These are phyloP conservation scores for Diadema setosum DNA, from an alignment of 35 echinoderm and acorn worm genomes.

Conservation along the genomic window DNA sequence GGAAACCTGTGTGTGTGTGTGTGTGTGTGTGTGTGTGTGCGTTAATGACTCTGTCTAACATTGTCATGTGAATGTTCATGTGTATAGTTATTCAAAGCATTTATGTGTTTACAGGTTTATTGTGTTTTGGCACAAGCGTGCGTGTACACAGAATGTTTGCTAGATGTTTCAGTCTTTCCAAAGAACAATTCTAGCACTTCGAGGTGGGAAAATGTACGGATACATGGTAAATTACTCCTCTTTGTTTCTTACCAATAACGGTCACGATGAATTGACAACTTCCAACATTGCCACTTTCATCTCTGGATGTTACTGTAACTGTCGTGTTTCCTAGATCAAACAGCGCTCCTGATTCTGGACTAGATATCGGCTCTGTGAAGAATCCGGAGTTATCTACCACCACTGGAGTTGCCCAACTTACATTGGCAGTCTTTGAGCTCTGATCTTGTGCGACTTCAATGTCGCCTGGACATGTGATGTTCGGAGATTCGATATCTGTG, in stretches of 20 bases:
- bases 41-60: too few relatives aligned
- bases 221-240: neutral
- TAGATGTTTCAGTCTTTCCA: neutral
- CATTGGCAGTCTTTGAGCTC: neutral
- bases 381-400: neutral
- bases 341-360: neutral
- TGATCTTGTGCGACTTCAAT: neutral
- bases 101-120: too few relatives aligned
- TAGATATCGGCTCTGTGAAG: neutral
- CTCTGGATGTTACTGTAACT: neutral
- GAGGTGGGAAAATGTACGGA: neutral
- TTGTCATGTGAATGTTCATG: too few relatives aligned
- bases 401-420: neutral
- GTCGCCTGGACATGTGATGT: neutral
- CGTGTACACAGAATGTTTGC: neutral
- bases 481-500: neutral
- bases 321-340: neutral
- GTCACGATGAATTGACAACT: neutral
- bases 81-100: too few relatives aligned
- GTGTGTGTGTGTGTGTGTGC: too few relatives aligned
- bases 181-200: neutral
- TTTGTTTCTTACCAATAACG: neutral
- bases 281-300: neutral
- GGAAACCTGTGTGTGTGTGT: too few relatives aligned
- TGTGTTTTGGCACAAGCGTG: neutral